These are phyloP conservation scores for Dipodomys stephensi DNA, from an alignment of 2,113 vertebrate genomes.

Conservation along the genomic window DNA sequence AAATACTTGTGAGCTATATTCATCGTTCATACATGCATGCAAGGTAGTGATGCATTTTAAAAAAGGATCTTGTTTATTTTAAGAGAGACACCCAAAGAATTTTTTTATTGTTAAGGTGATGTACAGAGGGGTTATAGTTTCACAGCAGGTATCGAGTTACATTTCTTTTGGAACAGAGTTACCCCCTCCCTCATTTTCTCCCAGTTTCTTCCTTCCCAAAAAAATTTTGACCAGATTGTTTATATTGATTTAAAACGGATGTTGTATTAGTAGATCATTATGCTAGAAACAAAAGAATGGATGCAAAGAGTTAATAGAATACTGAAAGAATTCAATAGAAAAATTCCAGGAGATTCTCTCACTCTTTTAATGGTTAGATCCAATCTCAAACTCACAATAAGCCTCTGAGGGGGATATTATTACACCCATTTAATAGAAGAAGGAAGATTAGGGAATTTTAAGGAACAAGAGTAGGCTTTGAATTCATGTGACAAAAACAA, in stretches of 20 bases:
- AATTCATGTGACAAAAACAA: neutral
- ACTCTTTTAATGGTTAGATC: neutral
- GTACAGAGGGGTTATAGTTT: too few species aligned
- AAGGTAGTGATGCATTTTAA: neutral
- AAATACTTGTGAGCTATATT: constrained; percentile 17
- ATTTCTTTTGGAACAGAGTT: too few species aligned
- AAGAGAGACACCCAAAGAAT: neutral
- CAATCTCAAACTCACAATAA: neutral
- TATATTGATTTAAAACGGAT: neutral
- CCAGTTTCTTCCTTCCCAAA: neutral
- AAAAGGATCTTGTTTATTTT: neutral
- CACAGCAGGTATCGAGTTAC: too few species aligned
- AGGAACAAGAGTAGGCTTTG: neutral
- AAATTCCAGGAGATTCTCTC: neutral
- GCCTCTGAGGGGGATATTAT: neutral
- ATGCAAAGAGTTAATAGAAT: neutral
- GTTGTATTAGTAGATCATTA: neutral
- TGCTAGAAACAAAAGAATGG: neutral
- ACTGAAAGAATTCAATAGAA: neutral
- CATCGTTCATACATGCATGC: neutral
- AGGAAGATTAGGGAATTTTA: neutral
- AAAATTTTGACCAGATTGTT: neutral
- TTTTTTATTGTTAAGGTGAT: too few species aligned
- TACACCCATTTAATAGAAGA: neutral
- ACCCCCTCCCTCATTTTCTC: too few species aligned